Evolutionary conservation across 2,888 invertebrate species (phyloP), one percentile per base, ranked within the genome.

Genomic region (Drosophila paramelanica): DNA sequence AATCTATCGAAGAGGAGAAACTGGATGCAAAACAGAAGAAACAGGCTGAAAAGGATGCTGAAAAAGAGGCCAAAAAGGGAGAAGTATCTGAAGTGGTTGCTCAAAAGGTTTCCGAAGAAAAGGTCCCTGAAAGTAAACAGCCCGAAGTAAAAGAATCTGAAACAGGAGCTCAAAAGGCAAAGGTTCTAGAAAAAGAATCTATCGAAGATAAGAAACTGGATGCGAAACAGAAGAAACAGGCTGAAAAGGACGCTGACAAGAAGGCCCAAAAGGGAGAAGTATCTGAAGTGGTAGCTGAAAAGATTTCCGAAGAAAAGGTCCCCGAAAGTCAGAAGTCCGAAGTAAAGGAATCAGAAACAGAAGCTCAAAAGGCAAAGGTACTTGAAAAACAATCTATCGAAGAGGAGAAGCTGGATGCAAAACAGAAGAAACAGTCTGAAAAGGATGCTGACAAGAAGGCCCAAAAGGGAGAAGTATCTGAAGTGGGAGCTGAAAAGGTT

Each of bases 271-370:
- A 62, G 10, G 67, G 23, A 38, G 70, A 68, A 33, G 45, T 51
- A 38, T 66, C 58, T 25, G 57, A 67, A 41, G 56, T 67, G n/a
- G n/a, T 47, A 23, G 33, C 36, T 11, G 81, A 88, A 65, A 74
- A 70, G 56, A 77, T 85, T 53, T 68, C 70, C 62, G 47, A 66
- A 38, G 53, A 56, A 14, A 52, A 50, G 17, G 55, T 70, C 31
- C 6, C 49, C 2, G 51, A 67, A 17, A 17, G 17, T 17, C 17
- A 17, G 17, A 17, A 17, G 1, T 68, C 70, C 62, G 47, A 66
- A 38, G 53, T 55, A n/a, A 52, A 50, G 17, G 55, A 70, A 36
- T 7, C 49, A 2, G 51, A 67, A 14, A 38, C 23, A 38, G 43
- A 65, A 4, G n/a, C 49, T 11, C 13, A 68, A 41, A 70, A 68